Evolutionary conservation across 2,888 invertebrate genomes (phyloP).

Genomic region (Athalia rosae): DNA sequence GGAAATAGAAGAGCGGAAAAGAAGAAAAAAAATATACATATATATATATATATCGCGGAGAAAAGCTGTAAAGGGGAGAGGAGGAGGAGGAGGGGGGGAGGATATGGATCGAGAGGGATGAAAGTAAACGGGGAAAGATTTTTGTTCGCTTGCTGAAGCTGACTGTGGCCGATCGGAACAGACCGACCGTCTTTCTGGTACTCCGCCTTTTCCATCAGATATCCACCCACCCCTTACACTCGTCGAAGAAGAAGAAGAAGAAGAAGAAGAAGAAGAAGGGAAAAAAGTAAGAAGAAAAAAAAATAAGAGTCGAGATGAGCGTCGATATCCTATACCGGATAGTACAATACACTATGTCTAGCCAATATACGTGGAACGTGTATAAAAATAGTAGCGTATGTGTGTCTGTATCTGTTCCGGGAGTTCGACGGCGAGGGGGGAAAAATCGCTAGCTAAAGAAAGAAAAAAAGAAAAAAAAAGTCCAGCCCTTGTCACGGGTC

Average conservation of each 20-base stretch:
- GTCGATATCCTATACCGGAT: slow-evolving; percentile 12
- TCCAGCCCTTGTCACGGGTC: slow-evolving; percentile 20
- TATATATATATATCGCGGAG: not conserved
- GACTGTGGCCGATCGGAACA: not conserved
- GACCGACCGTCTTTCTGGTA: not conserved
- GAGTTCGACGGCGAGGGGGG: not conserved
- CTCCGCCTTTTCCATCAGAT: not conserved
- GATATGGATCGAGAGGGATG: not conserved
- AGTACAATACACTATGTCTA: not conserved
- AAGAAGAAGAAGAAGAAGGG: not conserved
- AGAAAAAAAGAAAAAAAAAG: too few species aligned
- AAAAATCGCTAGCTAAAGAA: not conserved
- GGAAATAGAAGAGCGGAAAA: too few species aligned
- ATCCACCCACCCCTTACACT: not conserved
- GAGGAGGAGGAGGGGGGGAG: not conserved
- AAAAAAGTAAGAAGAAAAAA: too few species aligned
- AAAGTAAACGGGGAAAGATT: not conserved
- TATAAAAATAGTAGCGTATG: not conserved
- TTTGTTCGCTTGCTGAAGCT: not conserved
- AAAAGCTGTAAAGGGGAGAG: not conserved
- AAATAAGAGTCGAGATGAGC: too few species aligned
- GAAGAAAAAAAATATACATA: too few species aligned
- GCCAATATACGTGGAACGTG: not conserved
- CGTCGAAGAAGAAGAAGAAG: slow-evolving; percentile 6
- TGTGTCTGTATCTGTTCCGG: slow-evolving; percentile 7